Percentiles rank a stretch among this genome's conserved stretches.
Conservation (phyloP, 2,113 vertebrate genomes). For the Choloepus hoffmanni region DNA sequence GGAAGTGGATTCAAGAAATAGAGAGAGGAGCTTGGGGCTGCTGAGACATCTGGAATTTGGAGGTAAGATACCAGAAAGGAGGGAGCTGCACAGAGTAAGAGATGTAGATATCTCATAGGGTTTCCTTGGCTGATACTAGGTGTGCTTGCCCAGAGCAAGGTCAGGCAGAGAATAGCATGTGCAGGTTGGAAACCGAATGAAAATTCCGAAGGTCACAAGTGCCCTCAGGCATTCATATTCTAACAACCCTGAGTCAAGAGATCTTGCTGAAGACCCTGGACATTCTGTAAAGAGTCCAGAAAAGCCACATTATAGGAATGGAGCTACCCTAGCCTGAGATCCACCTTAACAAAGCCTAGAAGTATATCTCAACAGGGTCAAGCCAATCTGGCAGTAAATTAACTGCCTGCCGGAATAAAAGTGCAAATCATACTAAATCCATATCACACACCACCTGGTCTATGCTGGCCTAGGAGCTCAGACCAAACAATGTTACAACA, state of each 20-base stretch:
- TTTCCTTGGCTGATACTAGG: not conserved
- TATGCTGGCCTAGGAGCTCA: not conserved
- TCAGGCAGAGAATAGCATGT: not conserved
- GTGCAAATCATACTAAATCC: not conserved
- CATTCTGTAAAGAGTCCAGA: not conserved
- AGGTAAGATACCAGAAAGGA: not conserved
- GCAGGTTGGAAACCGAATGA: not conserved
- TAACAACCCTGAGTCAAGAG: not conserved
- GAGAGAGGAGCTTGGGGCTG: not conserved
- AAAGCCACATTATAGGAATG: not conserved
- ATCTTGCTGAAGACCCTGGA: not conserved
- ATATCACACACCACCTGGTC: no score
- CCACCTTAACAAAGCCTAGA: not conserved
- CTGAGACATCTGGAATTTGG: not conserved
- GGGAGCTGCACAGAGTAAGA: not conserved
- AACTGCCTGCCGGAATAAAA: not conserved
- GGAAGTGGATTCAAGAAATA: not conserved
- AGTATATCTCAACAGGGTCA: no score
- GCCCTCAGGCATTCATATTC: not conserved
- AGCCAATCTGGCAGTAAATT: not conserved
- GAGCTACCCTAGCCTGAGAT: no score
- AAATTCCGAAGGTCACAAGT: not conserved
- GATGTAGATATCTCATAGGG: no score
- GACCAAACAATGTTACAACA: not conserved
- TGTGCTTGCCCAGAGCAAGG: not conserved